phyloP scores from a whole-genome alignment of 2,888 invertebrate genomes.

The Automeris io region DNA sequence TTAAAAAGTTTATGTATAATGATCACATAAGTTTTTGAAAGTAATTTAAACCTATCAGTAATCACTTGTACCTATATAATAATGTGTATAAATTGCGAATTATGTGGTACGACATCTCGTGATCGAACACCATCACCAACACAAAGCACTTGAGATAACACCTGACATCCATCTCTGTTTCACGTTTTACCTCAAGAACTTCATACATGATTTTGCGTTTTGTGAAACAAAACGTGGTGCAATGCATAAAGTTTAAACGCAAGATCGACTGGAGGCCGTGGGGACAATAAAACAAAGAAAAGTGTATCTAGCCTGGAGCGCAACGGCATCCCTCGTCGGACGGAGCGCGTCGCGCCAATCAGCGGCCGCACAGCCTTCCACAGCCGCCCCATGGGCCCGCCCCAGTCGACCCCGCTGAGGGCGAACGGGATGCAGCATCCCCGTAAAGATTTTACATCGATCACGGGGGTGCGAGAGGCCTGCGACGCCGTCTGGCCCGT shows the following conservation, averaged over 20 bases:
- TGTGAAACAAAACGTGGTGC: constrained; percentile 73
- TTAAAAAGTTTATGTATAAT: no score
- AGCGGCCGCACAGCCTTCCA: constrained; percentile 17
- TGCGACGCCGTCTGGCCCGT: constrained; percentile 61
- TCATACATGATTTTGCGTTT: constrained; percentile 70
- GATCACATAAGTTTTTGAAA: background rate
- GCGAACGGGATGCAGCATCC: constrained; percentile 67
- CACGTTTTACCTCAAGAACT: constrained; percentile 64
- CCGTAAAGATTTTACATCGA: constrained; percentile 67
- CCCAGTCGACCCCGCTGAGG: constrained; percentile 34
- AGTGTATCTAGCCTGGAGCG: constrained; percentile 62
- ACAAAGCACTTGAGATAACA: constrained; percentile 39
- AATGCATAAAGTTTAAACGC: constrained; percentile 76
- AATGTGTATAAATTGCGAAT: background rate
- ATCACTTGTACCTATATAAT: background rate
- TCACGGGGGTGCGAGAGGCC: constrained; percentile 60
- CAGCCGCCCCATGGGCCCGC: constrained; percentile 38
- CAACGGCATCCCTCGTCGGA: constrained; percentile 24
- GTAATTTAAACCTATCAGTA: background rate
- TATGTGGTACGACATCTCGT: background rate
- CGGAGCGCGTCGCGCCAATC: constrained; percentile 30
- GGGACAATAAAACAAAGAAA: constrained; percentile 77
- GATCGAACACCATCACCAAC: constrained; percentile 33
- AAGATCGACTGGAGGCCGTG: constrained; percentile 73
- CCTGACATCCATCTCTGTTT: constrained; percentile 47